A percentile compares a stretch with the other conserved stretches of the same genome.
Evolutionary conservation across 2,888 invertebrate genomes (phyloP).

Genomic region (Drosophila silvestris): DNA sequence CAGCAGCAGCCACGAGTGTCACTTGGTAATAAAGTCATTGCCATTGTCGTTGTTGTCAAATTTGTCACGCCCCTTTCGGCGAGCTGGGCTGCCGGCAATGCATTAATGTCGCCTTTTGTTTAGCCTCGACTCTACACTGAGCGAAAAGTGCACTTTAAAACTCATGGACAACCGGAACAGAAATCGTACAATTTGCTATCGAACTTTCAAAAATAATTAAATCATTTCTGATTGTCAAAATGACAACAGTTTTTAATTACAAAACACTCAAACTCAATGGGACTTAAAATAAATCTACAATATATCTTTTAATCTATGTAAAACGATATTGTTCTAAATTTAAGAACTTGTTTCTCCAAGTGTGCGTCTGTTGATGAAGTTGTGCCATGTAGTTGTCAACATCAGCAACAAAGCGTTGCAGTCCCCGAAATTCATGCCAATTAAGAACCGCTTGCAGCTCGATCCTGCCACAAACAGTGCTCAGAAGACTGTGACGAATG

Average conservation of each 20-base stretch:
- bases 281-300: background rate
- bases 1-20: conserved; percentile 49
- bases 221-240: background rate
- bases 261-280: no score
- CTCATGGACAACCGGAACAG: background rate
- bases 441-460: conserved; percentile 60
- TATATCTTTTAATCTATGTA: background rate
- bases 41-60: conserved; percentile 66
- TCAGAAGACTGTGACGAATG: conserved; percentile 74
- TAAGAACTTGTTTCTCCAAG: background rate
- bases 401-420: conserved; percentile 20
- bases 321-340: background rate
- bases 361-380: conserved; percentile 65
- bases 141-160: background rate
- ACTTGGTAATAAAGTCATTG: conserved; percentile 82
- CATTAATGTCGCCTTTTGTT: conserved; percentile 79
- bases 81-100: conserved; percentile 66
- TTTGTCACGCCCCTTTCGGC: conserved; percentile 83
- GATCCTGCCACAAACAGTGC: conserved; percentile 68
- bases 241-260: accelerated
- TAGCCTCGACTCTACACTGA: conserved; percentile 20
- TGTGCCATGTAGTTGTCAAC: conserved; percentile 75
- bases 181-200: background rate
- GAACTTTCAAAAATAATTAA: background rate
- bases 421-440: conserved; percentile 65